Base-by-base conservation (phyloP, 2,888 invertebrate genomes). In the Parascotia fuliginaria region DNA sequence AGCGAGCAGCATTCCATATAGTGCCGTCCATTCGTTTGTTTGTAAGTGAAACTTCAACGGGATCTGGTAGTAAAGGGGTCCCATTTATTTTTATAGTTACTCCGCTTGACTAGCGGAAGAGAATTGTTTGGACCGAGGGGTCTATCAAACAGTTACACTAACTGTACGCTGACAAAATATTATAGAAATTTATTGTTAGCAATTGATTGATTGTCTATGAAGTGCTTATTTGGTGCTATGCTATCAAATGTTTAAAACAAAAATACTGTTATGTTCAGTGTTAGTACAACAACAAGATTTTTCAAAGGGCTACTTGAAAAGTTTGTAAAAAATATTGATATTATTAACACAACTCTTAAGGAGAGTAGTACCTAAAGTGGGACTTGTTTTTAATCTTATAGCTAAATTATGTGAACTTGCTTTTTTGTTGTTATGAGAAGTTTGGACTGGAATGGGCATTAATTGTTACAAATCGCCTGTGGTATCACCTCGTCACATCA, bases 151-250 rank as follows among this genome's bases (percentile, higher is more conserved):
- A 78, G 81, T 84, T 81, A 74, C 39, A 62, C 61, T 63, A 72
- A 80, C 68, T 45, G 78, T 65, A 69, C 69, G 64, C 82, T 88
- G 87, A 87, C 88, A 87, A 85, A 89, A 89, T 86, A 88, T 75
- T 79, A 79, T 71, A 63, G 62, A 63, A 63, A 61, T 70, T 70
- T 70, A 70, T 70, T 48, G 68, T 59, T 65, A 41, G 28, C 36
- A 28, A 42, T 61, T 70, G 70, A 68, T 68, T 70, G 70, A 67
- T 63, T 40, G 42, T 44, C 39, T 47, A 16, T 40, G 15, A 16
- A 24, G 13, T 34, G 9, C 3, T 19, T 24, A 6, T n/a, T 33
- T 24, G 1, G 3, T n/a, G n/a, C n/a, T 19, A 19, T 3, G 19
- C 19, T 19, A 24, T 7, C 24, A 24, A 19, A 19, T 3, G 19